phyloP scores from a whole-genome alignment of 2,797 vertebrate species.

The Spizella passerina region DNA sequence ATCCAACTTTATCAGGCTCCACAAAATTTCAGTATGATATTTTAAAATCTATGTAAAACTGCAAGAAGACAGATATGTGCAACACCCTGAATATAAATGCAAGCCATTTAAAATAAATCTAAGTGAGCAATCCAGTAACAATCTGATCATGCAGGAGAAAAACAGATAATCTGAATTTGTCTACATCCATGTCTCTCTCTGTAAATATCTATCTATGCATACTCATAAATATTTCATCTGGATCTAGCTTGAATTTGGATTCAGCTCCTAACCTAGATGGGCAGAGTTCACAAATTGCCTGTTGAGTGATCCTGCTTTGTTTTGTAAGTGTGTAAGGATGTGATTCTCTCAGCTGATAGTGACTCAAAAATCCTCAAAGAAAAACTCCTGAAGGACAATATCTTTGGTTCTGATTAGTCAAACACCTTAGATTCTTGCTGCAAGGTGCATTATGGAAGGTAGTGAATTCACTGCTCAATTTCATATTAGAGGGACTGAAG shows the following conservation, averaged over 20 bases:
- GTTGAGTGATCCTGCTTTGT: constrained; percentile 56
- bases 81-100: constrained; percentile 65
- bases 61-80: constrained; percentile 51
- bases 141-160: constrained; percentile 52
- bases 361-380: neutral
- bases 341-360: neutral
- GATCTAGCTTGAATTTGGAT: constrained; percentile 62
- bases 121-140: constrained; percentile 55
- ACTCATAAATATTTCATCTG: constrained; percentile 72
- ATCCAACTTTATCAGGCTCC: constrained; percentile 22
- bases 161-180: constrained; percentile 65
- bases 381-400: neutral
- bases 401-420: constrained; percentile 5
- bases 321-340: constrained; percentile 34
- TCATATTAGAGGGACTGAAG: neutral
- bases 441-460: neutral
- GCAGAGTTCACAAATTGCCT: constrained; percentile 65
- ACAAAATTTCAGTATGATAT: constrained; percentile 49
- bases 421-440: neutral
- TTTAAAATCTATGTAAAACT: constrained; percentile 58
- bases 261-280: constrained; percentile 46
- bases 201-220: constrained; percentile 66
- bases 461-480: neutral
- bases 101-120: constrained; percentile 65
- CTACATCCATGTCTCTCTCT: constrained; percentile 51